These are phyloP conservation scores for Stenotaenia linearis DNA, from an alignment of 2,888 invertebrate genomes.

Conservation along the genomic window DNA sequence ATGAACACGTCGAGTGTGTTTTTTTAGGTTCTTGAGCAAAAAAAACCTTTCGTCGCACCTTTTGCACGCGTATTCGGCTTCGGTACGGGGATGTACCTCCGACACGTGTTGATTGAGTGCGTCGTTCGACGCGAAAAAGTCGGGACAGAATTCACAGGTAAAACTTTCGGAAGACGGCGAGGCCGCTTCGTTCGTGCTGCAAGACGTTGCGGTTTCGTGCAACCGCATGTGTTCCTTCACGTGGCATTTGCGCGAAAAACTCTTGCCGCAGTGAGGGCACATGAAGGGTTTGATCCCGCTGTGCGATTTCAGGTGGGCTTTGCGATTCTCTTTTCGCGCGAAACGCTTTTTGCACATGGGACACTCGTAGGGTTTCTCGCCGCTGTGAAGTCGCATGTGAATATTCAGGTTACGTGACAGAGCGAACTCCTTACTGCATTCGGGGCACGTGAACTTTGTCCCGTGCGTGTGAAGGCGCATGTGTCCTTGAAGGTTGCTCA, in stretches of 20 bases:
- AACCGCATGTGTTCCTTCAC: constrained; percentile 40
- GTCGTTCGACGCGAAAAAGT: constrained; percentile 61
- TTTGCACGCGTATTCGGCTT: constrained; percentile 74
- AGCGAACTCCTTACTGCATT: constrained; percentile 49
- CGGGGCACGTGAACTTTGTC: constrained; percentile 46
- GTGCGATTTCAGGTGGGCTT: constrained; percentile 49
- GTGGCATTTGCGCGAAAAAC: constrained; percentile 40
- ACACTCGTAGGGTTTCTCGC: constrained; percentile 49
- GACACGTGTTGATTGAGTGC: constrained; percentile 60
- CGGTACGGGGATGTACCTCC: constrained; percentile 57
- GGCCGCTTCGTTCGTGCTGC: constrained; percentile 16
- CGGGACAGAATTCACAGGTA: constrained; percentile 63
- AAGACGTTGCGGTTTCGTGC: neutral
- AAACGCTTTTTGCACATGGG: constrained; percentile 49
- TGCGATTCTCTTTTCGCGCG: constrained; percentile 47
- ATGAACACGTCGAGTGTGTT: constrained; percentile 75
- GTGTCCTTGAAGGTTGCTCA: constrained; percentile 52
- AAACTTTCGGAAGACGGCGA: constrained; percentile 30
- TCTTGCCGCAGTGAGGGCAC: constrained; percentile 39
- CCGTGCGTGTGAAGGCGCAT: constrained; percentile 49
- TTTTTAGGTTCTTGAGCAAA: constrained; percentile 72
- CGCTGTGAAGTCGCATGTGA: constrained; percentile 50
- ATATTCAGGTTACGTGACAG: constrained; percentile 44
- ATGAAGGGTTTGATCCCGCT: constrained; percentile 37
- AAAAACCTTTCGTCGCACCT: constrained; percentile 82